These are phyloP conservation scores for Hyperopisus bebe DNA, from an alignment of 2,113 vertebrate genomes.

Conservation along the genomic window DNA sequence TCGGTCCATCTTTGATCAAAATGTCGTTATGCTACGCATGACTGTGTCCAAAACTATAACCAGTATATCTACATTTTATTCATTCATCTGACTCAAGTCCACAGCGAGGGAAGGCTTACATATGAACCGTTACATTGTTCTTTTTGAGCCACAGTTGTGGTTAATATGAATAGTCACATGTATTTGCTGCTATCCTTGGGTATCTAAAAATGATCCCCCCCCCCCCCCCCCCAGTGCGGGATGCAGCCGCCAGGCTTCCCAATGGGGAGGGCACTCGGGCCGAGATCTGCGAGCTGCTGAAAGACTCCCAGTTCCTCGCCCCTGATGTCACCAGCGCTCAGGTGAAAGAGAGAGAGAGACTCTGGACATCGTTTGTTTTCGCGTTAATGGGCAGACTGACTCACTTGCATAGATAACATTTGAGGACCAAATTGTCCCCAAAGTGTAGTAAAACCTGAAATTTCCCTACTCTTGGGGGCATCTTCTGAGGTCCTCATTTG, in stretches of 20 bases:
- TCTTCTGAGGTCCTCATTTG: too few species aligned
- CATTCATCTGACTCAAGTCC: not conserved
- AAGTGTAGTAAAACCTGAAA: too few species aligned
- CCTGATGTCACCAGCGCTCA: conserved; percentile 96
- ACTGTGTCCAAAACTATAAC: not conserved
- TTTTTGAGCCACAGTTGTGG: not conserved
- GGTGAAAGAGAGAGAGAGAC: conserved; percentile 48
- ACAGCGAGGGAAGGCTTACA: not conserved
- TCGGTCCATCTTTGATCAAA: too few species aligned
- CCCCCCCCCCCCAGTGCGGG: conserved; percentile 66
- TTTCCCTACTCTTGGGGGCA: too few species aligned
- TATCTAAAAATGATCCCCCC: not conserved
- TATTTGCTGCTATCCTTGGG: not conserved
- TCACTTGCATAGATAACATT: not conserved
- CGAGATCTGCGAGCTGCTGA: conserved; percentile 94
- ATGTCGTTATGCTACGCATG: not conserved
- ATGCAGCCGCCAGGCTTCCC: conserved; percentile 89
- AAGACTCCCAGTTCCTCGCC: conserved; percentile 94
- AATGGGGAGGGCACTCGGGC: conserved; percentile 95
- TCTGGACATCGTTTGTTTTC: not conserved
- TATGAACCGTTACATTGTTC: not conserved
- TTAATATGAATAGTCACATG: not conserved
- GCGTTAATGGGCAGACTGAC: not conserved
- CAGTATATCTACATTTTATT: not conserved
- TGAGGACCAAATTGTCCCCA: too few species aligned